Conservation (phyloP, 2,888 invertebrate species). For the Ophion ventricosus region DNA sequence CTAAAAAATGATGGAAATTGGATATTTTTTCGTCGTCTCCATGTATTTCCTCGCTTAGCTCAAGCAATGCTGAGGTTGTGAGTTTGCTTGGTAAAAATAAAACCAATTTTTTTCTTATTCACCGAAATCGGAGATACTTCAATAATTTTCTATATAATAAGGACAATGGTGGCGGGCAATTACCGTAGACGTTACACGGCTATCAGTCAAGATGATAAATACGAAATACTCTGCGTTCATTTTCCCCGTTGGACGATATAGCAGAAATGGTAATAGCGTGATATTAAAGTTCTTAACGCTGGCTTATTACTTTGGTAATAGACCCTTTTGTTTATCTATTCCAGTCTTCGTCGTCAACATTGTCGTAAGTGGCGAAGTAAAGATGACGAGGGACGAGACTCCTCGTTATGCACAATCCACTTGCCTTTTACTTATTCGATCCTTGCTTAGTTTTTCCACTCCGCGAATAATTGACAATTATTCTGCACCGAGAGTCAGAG, state of each 20-base stretch:
- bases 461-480: slow-evolving; percentile 39
- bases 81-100: not conserved
- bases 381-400: slow-evolving; percentile 32
- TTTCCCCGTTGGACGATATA: slow-evolving; percentile 12
- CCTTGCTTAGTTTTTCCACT: not conserved
- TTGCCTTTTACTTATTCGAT: slow-evolving; percentile 22
- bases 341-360: slow-evolving; percentile 23
- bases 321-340: slow-evolving; percentile 71
- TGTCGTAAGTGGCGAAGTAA: slow-evolving; percentile 27
- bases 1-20: no score
- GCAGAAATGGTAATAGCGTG: slow-evolving; percentile 44
- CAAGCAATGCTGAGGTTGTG: not conserved
- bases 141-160: not conserved
- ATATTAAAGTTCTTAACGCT: slow-evolving; percentile 70
- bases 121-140: no score
- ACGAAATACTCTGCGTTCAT: slow-evolving; percentile 25
- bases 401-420: slow-evolving; percentile 15
- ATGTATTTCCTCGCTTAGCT: not conserved
- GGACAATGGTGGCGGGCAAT: not conserved
- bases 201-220: not conserved
- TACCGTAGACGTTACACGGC: not conserved
- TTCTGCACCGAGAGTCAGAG: not conserved
- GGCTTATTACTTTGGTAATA: slow-evolving; percentile 74
- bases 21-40: no score
- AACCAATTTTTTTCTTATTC: not conserved